These are phyloP conservation scores for Taurulus bubalis DNA, from an alignment of 2,113 vertebrate species.

Conservation along the genomic window DNA sequence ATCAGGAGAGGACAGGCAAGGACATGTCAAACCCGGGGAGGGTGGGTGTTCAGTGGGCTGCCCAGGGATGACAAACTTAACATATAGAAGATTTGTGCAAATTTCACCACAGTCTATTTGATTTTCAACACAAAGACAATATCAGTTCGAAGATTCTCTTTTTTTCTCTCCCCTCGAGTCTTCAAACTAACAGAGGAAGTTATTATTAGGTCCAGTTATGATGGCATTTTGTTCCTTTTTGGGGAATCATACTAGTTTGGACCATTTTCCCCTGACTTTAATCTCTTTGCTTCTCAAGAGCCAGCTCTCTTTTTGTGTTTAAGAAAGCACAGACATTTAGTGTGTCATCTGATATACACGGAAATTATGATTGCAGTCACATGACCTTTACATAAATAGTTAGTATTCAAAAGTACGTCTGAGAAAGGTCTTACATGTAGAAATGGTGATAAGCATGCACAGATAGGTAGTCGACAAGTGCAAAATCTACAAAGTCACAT, in stretches of 20 bases:
- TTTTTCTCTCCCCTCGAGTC: conserved; percentile 24
- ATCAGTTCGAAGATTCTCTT: conserved; percentile 60
- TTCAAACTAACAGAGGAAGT: conserved; percentile 62
- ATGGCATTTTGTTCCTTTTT: conserved; percentile 57
- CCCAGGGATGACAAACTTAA: conserved; percentile 69
- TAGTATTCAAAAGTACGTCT: conserved; percentile 81
- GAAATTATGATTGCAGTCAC: conserved; percentile 80
- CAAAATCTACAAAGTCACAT: conserved; percentile 82
- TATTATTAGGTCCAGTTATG: conserved; percentile 64
- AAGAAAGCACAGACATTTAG: conserved; percentile 79
- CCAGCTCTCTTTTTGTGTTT: conserved; percentile 64
- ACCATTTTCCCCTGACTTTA: conserved; percentile 47
- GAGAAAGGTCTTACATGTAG: conserved; percentile 81
- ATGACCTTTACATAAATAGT: conserved; percentile 80
- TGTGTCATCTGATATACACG: conserved; percentile 78
- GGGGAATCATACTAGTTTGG: conserved; percentile 47
- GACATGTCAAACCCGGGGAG: conserved; percentile 69
- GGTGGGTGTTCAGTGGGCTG: conserved; percentile 60
- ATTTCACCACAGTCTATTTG: conserved; percentile 78
- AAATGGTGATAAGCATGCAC: conserved; percentile 84
- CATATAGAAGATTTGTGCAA: conserved; percentile 78
- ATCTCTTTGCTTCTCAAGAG: conserved; percentile 63
- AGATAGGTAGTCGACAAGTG: conserved; percentile 83
- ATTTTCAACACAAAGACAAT: conserved; percentile 77
- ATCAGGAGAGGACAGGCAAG: conserved; percentile 73